Evolutionary conservation across 2,888 invertebrate genomes (phyloP), one percentile per base, ranked within the genome.

Genomic region (Lysandra bellargus): DNA sequence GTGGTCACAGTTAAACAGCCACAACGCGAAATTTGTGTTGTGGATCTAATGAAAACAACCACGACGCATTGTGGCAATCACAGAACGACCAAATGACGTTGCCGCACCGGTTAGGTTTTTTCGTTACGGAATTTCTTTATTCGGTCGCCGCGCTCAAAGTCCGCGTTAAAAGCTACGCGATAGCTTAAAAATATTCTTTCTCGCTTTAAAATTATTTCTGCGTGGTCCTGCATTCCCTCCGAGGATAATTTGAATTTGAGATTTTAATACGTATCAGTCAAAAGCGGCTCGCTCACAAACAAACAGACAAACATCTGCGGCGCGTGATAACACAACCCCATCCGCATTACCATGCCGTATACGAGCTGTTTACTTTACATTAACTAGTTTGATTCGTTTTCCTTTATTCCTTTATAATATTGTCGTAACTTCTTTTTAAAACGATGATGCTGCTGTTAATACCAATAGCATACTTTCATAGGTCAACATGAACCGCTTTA

Each of bases 311-410:
- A 69, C 33, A 37, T 61, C 80, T 82, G 82, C 72, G 72, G 53
- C n/a, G 23, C 33, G 9, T 61, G 82, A 80, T 82, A 80, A 33
- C 57, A 12, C 23, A 33, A 79, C 81, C 81, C 81, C 74, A 73
- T 78, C 49, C 37, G 33, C 33, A 33, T 69, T 69, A 37, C 69
- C 69, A 33, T 33, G 5, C 69, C 33, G 33, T 9, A 6, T 49
- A 49, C 53, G 61, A 6, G 7, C 61, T 61, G 61, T 61, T 14
- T 61, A 23, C 61, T 0, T 61, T n/a, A n/a, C 14, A 57, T 57
- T 57, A 4, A 57, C 57, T 57, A 4, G 57, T 57, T 57, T 57
- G 4, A 57, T 57, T 57, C 4, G 17, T 57, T 57, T 1, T 57
- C 1, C 17, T 4, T 14, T 49, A 44, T 44, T 44, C 9, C 44